These are phyloP conservation scores for Drosophila orosa DNA, from an alignment of 1,140 invertebrate species.

Conservation along the genomic window DNA sequence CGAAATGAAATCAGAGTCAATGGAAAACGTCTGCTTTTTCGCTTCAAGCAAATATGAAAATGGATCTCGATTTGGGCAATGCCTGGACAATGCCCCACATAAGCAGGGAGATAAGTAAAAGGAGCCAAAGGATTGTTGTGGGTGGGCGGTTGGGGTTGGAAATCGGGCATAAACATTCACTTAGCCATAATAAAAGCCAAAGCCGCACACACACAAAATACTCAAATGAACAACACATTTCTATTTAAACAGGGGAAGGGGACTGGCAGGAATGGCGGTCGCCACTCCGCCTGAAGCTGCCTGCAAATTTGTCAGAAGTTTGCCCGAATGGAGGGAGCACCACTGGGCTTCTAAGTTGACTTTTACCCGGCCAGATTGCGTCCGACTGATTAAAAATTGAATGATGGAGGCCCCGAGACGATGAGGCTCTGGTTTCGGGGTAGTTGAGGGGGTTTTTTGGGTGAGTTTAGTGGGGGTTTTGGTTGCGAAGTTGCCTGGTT, in stretches of 20 bases:
- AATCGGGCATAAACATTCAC: constrained; percentile 76
- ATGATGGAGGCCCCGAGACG: constrained; percentile 55
- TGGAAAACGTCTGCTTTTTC: constrained; percentile 44
- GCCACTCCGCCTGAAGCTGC: background rate
- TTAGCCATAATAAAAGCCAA: constrained; percentile 68
- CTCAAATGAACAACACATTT: constrained; percentile 62
- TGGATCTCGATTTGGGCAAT: constrained; percentile 39
- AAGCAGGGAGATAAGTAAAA: constrained; percentile 28
- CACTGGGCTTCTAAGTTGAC: constrained; percentile 13
- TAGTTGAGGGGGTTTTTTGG: background rate
- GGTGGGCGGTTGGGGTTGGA: constrained; percentile 3
- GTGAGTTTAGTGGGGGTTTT: too few relatives aligned
- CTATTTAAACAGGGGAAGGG: constrained; percentile 37
- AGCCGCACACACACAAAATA: constrained; percentile 41
- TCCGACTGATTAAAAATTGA: constrained; percentile 77
- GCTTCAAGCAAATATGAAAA: constrained; percentile 62
- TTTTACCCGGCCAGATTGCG: constrained; percentile 56
- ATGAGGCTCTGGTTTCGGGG: background rate
- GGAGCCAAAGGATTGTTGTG: constrained; percentile 24
- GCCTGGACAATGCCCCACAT: constrained; percentile 38
- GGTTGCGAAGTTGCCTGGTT: background rate
- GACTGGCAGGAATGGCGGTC: background rate
- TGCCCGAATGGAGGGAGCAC: constrained; percentile 5
- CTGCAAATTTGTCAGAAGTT: constrained; percentile 53
- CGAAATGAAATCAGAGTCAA: constrained; percentile 65